Evolutionary conservation across 2,113 vertebrate species (phyloP), one percentile per base, ranked within the genome.

Genomic region (Hoplias malabaricus): DNA sequence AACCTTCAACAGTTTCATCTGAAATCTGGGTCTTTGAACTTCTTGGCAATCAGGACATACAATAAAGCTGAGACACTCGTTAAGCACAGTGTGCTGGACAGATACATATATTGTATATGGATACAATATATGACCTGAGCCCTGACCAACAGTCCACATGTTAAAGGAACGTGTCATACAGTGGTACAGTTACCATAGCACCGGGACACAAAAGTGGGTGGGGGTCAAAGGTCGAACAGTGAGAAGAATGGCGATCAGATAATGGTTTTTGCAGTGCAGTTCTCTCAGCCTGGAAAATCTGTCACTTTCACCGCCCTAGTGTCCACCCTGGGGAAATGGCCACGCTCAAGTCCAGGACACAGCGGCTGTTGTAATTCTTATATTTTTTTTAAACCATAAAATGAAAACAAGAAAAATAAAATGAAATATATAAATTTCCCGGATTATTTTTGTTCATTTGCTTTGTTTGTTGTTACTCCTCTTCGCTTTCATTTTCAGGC

Each of bases 401-500:
- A 92, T 89, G 88, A 90, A 91, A 90, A 84, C 80, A 79, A 90
- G 90, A 90, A 89, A 93, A 92, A 90, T 90, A 91, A 92, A 92
- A 93, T 84, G 82, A 89, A 90, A 88, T 87, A 91, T 91, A 90
- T 88, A 91, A 91, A 89, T 90, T 90, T 85, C 88, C 75, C 83
- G 71, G 87, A 89, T 72, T 89, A 76, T 56, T 42, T 36, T 59
- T 11, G 14, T 48, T 71, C 84, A 69, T 29, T 74, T 67, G 81
- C 62, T 59, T 56, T 75, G 33, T 62, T 79, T 50, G 63, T 10
- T 69, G 78, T 93, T 91, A 98, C 86, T 99, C 97, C 85, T 98
- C 96, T 91, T 98, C 98, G 43, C 98, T 98, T 90, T 96, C 96
- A 2, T 97, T 96, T 66, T 92, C 96, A 14, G 93, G 93, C 65